Base-by-base conservation (phyloP, 2,888 invertebrate genomes). In the Megalurothrips usitatus region DNA sequence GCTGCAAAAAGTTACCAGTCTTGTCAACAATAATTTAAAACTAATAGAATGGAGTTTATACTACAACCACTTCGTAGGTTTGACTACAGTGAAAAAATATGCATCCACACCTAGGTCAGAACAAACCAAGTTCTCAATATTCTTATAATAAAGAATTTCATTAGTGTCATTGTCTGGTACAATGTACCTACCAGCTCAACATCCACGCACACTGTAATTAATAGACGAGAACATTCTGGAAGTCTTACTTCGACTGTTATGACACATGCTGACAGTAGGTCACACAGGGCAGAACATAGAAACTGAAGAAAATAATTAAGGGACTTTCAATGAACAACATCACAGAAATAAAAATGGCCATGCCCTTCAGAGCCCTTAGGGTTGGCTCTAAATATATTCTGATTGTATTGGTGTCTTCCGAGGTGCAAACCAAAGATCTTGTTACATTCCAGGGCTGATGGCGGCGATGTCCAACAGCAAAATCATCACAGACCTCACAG, bases 371-470 rank as follows among this genome's bases (percentile, higher is more conserved):
- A 75, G 26, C 68, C 68, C n/a, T 12, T 75, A 26, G 68, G 26
- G 26, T 75, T 26, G 10, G 23, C 68, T 75, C 68, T 26, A 11
- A 75, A 9, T 26, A 26, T 12, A 10, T 8, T 75, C 12, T 26
- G 23, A 23, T 23, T 75, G 23, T 26, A 75, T 8, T 26, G 23
- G 23, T 12, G 10, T 26, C 23, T 75, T 75, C 68, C 68, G 68
- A 75, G 68, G 68, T 75, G 68, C 68, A 75, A 75, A 75, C 68
- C 68, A 75, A 75, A 75, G 23, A 75, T 75, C 58, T 19, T 75
- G 68, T 26, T 26, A 23, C 26, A 75, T 75, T 23, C 68, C 23
- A 68, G n/a, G 23, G 23, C 9, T 75, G 34, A 43, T 43, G 34
- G 34, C 34, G 6, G 34, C 2, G 34, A 43, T 26, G 9, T 75